Evolutionary conservation across 1,140 invertebrate species (phyloP).

Genomic region (Papilio aristodemus): DNA sequence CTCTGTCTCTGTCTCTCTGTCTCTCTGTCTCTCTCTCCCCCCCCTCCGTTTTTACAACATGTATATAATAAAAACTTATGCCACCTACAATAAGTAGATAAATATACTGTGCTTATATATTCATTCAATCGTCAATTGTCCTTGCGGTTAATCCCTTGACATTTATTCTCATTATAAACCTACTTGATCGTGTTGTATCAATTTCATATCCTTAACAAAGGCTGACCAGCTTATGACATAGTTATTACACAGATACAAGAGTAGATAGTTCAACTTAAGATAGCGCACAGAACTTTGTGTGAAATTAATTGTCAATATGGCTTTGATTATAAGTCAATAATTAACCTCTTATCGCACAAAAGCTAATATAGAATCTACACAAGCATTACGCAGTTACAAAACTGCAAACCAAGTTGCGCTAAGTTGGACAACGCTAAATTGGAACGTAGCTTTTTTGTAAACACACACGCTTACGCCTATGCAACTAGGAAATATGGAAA

Average conservation of each 20-base stretch:
- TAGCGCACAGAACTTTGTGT: background rate
- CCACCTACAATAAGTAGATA: background rate
- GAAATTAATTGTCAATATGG: too few relatives aligned
- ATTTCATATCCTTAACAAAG: background rate
- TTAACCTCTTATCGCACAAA: too few relatives aligned
- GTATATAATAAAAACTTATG: background rate
- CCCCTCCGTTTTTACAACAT: background rate
- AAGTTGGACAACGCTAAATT: too few relatives aligned
- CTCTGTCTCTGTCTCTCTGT: too few relatives aligned
- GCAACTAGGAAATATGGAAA: too few relatives aligned
- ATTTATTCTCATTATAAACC: background rate
- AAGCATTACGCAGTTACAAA: too few relatives aligned
- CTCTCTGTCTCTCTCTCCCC: too few relatives aligned
- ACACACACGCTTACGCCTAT: too few relatives aligned
- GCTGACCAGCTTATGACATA: background rate
- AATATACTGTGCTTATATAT: background rate
- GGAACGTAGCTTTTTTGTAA: too few relatives aligned
- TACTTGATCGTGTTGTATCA: background rate
- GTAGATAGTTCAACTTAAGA: background rate
- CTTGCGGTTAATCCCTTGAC: slow-evolving; percentile 9
- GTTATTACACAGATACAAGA: background rate
- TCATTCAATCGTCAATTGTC: background rate
- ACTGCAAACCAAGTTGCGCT: too few relatives aligned
- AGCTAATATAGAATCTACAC: too few relatives aligned
- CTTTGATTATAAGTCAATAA: too few relatives aligned